Conservation (phyloP, 2,888 invertebrate species). For the Dascillus cervinus region DNA sequence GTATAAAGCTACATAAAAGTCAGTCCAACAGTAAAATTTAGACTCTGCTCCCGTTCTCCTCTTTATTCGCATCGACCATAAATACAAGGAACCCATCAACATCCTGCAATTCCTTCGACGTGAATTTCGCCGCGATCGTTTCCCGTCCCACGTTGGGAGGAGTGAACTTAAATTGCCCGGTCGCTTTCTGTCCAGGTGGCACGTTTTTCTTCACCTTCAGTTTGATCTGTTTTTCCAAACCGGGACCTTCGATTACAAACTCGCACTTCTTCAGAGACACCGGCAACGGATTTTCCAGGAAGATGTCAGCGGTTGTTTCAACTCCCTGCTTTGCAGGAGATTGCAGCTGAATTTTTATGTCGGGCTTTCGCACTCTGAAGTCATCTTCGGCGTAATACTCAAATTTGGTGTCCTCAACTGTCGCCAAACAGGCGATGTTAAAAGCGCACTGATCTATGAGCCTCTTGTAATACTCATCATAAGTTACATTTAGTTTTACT, state of each 20-base stretch:
- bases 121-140: slow-evolving; percentile 80
- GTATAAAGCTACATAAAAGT: no score
- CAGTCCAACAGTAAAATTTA: no score
- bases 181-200: slow-evolving; percentile 61
- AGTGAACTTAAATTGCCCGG: slow-evolving; percentile 65
- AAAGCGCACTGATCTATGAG: slow-evolving; percentile 78
- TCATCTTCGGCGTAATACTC: slow-evolving; percentile 87
- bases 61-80: slow-evolving; percentile 51
- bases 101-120: slow-evolving; percentile 79
- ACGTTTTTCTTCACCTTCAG: slow-evolving; percentile 57
- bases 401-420: slow-evolving; percentile 71
- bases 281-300: slow-evolving; percentile 75
- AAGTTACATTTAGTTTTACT: slow-evolving; percentile 62
- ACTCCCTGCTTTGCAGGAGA: slow-evolving; percentile 47
- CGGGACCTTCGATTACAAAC: slow-evolving; percentile 77
- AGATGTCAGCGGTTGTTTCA: slow-evolving; percentile 52
- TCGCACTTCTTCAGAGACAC: slow-evolving; percentile 66
- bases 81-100: slow-evolving; percentile 82
- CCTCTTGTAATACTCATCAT: slow-evolving; percentile 69
- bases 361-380: slow-evolving; percentile 82
- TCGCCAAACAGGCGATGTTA: slow-evolving; percentile 73
- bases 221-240: slow-evolving; percentile 65
- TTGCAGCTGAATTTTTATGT: slow-evolving; percentile 67
- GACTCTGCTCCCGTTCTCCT: slow-evolving; percentile 36
- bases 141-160: slow-evolving; percentile 74